Conservation (phyloP, 2,797 vertebrate genomes). For the Myotis myotis region DNA sequence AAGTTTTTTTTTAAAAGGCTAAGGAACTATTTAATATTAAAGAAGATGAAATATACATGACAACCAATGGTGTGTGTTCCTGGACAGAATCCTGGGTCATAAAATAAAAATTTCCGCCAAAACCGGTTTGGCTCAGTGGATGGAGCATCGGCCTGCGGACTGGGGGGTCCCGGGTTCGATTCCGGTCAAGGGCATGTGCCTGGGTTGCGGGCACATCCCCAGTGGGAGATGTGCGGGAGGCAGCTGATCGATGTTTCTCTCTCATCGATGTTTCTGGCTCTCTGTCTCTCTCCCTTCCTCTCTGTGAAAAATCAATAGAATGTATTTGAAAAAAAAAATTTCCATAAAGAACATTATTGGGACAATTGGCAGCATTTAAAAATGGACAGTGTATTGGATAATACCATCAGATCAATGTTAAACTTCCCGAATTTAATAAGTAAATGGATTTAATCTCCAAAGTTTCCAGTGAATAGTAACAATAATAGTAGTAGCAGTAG, state of each 20-base stretch:
- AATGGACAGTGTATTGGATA: neutral
- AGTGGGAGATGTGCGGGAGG: no score
- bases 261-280: no score
- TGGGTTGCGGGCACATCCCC: no score
- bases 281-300: no score
- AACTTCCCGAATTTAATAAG: slow-evolving; percentile 20
- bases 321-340: slow-evolving; percentile 8
- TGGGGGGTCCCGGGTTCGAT: no score
- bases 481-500: neutral
- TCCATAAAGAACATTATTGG: neutral
- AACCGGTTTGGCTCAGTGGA: no score
- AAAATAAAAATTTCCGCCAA: neutral
- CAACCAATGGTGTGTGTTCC: neutral
- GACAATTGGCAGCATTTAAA: neutral
- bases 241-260: no score
- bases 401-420: neutral
- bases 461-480: neutral
- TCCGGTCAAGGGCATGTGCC: no score
- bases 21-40: slow-evolving; percentile 20
- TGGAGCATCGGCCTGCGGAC: no score
- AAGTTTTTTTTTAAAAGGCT: neutral
- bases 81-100: neutral
- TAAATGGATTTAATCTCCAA: neutral
- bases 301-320: no score
- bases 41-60: neutral